Evolutionary conservation across 2,888 invertebrate genomes (phyloP).

Genomic region (Brachynemurus nebulosus): DNA sequence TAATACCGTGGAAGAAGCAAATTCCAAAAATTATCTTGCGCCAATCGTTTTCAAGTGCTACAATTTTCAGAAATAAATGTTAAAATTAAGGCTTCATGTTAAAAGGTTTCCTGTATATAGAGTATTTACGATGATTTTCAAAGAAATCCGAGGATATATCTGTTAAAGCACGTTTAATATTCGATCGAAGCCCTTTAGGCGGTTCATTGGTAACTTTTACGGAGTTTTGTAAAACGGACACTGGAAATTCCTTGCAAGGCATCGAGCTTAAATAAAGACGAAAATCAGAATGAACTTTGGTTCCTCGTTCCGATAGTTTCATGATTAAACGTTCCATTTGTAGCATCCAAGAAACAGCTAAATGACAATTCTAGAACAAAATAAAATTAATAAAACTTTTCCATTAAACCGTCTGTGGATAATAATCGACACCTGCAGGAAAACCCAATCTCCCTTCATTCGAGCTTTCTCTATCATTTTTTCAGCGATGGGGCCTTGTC

Average conservation of each 20-base stretch:
- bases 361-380: conserved; percentile 68
- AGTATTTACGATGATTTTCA: conserved; percentile 53
- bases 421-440: conserved; percentile 49
- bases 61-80: conserved; percentile 15
- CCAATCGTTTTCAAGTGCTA: conserved; percentile 53
- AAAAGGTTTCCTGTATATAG: no score
- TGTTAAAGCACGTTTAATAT: conserved; percentile 67
- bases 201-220: conserved; percentile 93
- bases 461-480: conserved; percentile 58
- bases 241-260: conserved; percentile 76
- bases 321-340: conserved; percentile 66
- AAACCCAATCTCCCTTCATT: conserved; percentile 73
- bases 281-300: conserved; percentile 54
- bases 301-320: conserved; percentile 50
- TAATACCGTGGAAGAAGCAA: conserved; percentile 86
- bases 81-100: background rate
- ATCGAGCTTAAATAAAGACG: conserved; percentile 80
- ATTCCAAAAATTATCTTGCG: conserved; percentile 62
- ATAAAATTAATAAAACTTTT: conserved; percentile 6
- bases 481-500: conserved; percentile 82
- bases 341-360: conserved; percentile 90
- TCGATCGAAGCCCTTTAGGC: conserved; percentile 81
- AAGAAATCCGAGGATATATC: conserved; percentile 69
- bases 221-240: conserved; percentile 82
- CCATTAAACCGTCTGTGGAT: background rate